These are phyloP conservation scores for Nycteola revayana DNA, from an alignment of 2,888 invertebrate genomes.

Conservation along the genomic window DNA sequence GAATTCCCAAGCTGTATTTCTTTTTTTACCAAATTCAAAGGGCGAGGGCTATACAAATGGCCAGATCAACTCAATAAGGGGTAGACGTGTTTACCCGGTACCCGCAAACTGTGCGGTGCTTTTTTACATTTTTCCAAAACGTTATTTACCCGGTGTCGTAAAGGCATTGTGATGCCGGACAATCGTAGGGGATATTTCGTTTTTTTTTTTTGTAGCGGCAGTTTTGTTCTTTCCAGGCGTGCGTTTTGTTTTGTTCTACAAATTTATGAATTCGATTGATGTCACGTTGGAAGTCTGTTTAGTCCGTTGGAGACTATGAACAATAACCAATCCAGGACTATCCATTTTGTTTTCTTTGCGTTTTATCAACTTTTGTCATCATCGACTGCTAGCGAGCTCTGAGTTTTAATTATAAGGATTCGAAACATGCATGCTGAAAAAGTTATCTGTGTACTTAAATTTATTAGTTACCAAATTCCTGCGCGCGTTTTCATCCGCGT, in stretches of 20 bases:
- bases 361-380: too few species aligned
- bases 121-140: slow-evolving; percentile 76
- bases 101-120: slow-evolving; percentile 70
- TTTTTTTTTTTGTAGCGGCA: slow-evolving; percentile 45
- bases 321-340: too few species aligned
- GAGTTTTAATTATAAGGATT: too few species aligned
- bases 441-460: too few species aligned
- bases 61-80: slow-evolving; percentile 80
- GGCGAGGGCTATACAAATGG: slow-evolving; percentile 75
- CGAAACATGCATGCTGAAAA: too few species aligned
- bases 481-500: too few species aligned
- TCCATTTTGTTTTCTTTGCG: too few species aligned
- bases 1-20: slow-evolving; percentile 64
- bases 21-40: slow-evolving; percentile 66
- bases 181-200: slow-evolving; percentile 62
- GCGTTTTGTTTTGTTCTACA: slow-evolving; percentile 35
- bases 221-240: slow-evolving; percentile 36
- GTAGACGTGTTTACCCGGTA: slow-evolving; percentile 77
- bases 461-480: too few species aligned
- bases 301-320: neutral
- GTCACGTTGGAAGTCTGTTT: slow-evolving; percentile 13
- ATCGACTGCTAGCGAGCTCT: too few species aligned
- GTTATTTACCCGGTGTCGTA: slow-evolving; percentile 79
- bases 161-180: slow-evolving; percentile 76
- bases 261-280: slow-evolving; percentile 52